These are phyloP conservation scores for Ashinkailepas kermadecensis DNA, from an alignment of 2,888 invertebrate species.

Conservation along the genomic window DNA sequence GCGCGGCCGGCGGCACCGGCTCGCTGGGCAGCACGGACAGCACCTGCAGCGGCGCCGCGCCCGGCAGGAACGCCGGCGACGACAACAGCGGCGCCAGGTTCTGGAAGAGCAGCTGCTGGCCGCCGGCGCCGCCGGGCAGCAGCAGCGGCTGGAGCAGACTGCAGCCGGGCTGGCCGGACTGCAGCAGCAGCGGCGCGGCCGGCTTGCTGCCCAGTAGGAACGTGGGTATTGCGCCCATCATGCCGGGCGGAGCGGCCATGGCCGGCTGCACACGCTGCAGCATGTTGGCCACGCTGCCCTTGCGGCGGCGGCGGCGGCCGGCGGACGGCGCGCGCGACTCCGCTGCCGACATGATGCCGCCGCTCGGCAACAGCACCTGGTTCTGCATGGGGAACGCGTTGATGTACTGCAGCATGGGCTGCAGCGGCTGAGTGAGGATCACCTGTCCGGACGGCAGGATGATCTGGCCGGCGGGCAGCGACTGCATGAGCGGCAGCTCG, in stretches of 20 bases:
- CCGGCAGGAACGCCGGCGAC: conserved; percentile 52
- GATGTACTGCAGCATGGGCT: conserved; percentile 49
- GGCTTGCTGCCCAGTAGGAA: conserved; percentile 12
- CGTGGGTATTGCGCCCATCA: neutral
- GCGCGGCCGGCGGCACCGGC: conserved; percentile 54
- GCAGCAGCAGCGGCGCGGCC: conserved; percentile 24
- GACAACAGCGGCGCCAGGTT: conserved; percentile 30
- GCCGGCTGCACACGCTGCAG: neutral
- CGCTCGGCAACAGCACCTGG: conserved; percentile 53
- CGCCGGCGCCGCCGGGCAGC: conserved; percentile 1
- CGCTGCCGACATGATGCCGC: conserved; percentile 45
- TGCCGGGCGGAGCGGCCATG: neutral
- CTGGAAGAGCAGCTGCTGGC: conserved; percentile 10
- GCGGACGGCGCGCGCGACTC: conserved; percentile 2
- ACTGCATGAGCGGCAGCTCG: conserved; percentile 16
- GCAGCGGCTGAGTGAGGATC: conserved; percentile 32
- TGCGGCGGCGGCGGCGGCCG: neutral
- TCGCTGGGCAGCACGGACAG: conserved; percentile 56
- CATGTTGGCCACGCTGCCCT: neutral
- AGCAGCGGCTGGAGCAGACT: conserved; percentile 36
- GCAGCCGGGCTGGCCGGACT: conserved; percentile 30
- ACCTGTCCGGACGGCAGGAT: conserved; percentile 16
- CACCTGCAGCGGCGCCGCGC: conserved; percentile 61
- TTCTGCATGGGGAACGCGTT: conserved; percentile 44
- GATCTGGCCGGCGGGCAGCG: conserved; percentile 13